Percentiles rank a stretch among this genome's conserved stretches.
phyloP scores from a whole-genome alignment of 2,888 invertebrate species.

The Serripes groenlandicus region DNA sequence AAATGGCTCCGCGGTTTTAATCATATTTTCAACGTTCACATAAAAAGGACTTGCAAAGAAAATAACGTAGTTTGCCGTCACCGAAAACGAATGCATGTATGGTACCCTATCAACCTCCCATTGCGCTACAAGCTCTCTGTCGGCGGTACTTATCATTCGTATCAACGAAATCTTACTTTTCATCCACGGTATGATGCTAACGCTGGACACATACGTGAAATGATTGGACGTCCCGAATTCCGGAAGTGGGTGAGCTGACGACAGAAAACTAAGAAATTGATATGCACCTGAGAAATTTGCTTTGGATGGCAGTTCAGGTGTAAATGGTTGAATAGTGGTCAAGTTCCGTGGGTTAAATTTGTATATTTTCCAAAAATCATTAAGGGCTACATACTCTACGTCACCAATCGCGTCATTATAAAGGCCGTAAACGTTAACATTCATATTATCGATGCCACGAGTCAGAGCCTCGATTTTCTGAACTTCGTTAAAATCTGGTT shows the following conservation, averaged over 20 bases:
- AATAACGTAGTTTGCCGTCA: slow-evolving; percentile 79
- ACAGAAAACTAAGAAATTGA: slow-evolving; percentile 77
- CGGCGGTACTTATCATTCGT: slow-evolving; percentile 72
- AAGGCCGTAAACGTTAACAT: slow-evolving; percentile 79
- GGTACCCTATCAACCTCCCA: slow-evolving; percentile 79
- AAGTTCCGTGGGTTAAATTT: slow-evolving; percentile 65
- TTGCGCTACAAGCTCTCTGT: slow-evolving; percentile 75
- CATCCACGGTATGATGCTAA: slow-evolving; percentile 75
- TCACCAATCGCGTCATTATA: slow-evolving; percentile 34
- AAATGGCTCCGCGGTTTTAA: slow-evolving; percentile 75
- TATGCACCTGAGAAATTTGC: slow-evolving; percentile 27
- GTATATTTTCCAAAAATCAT: slow-evolving; percentile 84
- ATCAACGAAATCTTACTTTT: slow-evolving; percentile 76
- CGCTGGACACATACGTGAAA: slow-evolving; percentile 79
- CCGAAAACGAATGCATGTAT: slow-evolving; percentile 84
- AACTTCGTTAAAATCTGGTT: slow-evolving; percentile 75
- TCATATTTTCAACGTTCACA: slow-evolving; percentile 78
- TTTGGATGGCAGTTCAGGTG: slow-evolving; percentile 55
- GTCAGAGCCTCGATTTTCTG: slow-evolving; percentile 76
- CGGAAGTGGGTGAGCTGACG: slow-evolving; percentile 84
- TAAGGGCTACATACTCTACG: slow-evolving; percentile 75
- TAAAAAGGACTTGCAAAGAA: slow-evolving; percentile 82
- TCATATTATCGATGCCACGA: slow-evolving; percentile 83
- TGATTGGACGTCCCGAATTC: slow-evolving; percentile 76
- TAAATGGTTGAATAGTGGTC: slow-evolving; percentile 44